Evolutionary conservation across 2,113 vertebrate genomes (phyloP).

Genomic region (Salminus brasiliensis): DNA sequence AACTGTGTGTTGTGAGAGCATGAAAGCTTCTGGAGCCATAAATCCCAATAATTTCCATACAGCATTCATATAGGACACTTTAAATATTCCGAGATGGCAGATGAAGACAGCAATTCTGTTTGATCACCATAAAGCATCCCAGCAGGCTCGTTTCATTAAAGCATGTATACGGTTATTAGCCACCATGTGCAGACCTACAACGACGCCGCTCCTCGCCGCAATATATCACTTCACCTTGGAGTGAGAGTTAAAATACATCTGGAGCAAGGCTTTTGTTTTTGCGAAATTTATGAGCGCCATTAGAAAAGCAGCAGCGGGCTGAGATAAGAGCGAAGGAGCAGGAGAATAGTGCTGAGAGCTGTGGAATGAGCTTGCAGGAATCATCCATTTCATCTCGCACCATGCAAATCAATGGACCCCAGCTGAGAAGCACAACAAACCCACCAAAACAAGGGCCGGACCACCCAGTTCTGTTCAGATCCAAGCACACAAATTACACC

Average conservation of each 20-base stretch:
- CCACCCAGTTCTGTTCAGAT: constrained; percentile 6
- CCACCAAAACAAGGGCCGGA: constrained; percentile 41
- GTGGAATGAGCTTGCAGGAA: constrained; percentile 60
- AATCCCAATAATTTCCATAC: neutral
- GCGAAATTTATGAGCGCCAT: constrained; percentile 69
- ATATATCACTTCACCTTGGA: constrained; percentile 44
- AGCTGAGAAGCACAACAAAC: constrained; percentile 63
- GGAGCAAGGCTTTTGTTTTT: constrained; percentile 59
- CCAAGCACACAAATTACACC: neutral
- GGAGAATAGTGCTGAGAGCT: constrained; percentile 68
- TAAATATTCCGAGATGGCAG: constrained; percentile 6
- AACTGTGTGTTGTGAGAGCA: neutral
- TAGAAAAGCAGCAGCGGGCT: constrained; percentile 62
- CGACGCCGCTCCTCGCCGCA: neutral
- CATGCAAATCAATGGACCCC: constrained; percentile 71
- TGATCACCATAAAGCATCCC: constrained; percentile 31
- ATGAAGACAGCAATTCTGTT: constrained; percentile 8
- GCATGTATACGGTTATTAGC: constrained; percentile 39
- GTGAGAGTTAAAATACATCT: constrained; percentile 59
- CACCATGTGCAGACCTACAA: neutral
- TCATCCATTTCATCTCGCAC: constrained; percentile 67
- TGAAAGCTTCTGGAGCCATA: neutral
- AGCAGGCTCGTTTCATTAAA: constrained; percentile 21
- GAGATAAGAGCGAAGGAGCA: constrained; percentile 69
- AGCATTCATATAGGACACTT: constrained; percentile 9